These are phyloP conservation scores for Pyrocoelia pectoralis DNA, from an alignment of 2,888 invertebrate species.

Conservation along the genomic window DNA sequence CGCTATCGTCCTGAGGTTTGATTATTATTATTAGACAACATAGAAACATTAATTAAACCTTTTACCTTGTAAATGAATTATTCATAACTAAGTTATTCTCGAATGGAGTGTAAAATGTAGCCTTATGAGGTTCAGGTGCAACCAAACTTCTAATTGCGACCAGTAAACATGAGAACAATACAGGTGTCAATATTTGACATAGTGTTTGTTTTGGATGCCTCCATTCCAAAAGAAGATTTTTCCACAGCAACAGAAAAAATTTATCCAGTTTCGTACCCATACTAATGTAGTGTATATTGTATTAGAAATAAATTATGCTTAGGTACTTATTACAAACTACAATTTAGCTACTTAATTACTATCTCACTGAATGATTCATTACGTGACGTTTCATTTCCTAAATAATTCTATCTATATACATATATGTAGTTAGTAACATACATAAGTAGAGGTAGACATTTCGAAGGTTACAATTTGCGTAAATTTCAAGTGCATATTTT, in stretches of 20 bases:
- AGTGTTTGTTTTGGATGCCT: conserved; percentile 72
- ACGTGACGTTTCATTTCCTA: background rate
- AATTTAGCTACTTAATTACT: background rate
- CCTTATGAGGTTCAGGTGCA: conserved; percentile 59
- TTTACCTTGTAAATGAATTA: conserved; percentile 13
- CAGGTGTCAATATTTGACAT: conserved; percentile 71
- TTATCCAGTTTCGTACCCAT: conserved; percentile 47
- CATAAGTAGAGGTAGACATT: too few species aligned
- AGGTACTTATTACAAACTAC: too few species aligned
- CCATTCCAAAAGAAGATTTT: conserved; percentile 80
- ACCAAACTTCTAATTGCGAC: conserved; percentile 75
- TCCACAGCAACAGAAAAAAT: conserved; percentile 79
- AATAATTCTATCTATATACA: background rate
- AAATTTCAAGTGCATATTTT: too few species aligned
- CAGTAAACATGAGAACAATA: conserved; percentile 71
- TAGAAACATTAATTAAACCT: background rate
- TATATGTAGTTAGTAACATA: too few species aligned
- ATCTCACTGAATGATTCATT: background rate
- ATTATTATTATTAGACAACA: background rate
- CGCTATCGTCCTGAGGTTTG: conserved; percentile 22
- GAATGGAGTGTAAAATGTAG: conserved; percentile 10
- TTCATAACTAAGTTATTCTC: conserved; percentile 7
- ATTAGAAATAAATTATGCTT: background rate
- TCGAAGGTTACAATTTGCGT: too few species aligned
- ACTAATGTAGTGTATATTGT: background rate